These are phyloP conservation scores for Teleiodes luculella DNA, from an alignment of 2,888 invertebrate genomes.

Conservation along the genomic window DNA sequence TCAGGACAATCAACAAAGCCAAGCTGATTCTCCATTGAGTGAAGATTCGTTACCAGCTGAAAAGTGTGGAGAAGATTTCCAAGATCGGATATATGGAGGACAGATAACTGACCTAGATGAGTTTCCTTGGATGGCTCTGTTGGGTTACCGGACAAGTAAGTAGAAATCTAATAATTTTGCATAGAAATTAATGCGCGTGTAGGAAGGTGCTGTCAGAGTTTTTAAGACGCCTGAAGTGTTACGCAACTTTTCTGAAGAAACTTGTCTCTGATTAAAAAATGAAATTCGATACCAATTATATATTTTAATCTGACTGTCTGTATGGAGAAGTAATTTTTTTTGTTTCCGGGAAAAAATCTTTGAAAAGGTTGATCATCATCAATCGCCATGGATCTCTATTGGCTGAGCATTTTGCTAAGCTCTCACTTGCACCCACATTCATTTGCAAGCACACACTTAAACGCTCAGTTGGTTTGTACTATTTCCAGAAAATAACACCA, in stretches of 20 bases:
- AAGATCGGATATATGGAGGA: constrained; percentile 81
- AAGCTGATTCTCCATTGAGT: constrained; percentile 28
- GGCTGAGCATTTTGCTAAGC: too few relatives aligned
- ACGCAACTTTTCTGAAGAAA: too few relatives aligned
- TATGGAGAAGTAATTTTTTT: too few relatives aligned
- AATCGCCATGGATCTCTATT: too few relatives aligned
- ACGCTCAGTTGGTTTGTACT: too few relatives aligned
- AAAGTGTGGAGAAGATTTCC: constrained; percentile 76
- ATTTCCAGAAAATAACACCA: constrained; percentile 37
- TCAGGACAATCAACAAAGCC: background rate
- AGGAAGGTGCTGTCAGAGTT: background rate
- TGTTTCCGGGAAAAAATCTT: too few relatives aligned
- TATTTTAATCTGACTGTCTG: too few relatives aligned
- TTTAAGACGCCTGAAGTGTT: too few relatives aligned
- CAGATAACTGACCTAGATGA: constrained; percentile 80
- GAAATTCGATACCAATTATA: background rate
- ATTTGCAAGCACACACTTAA: too few relatives aligned
- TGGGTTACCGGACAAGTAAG: constrained; percentile 78
- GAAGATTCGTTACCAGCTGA: constrained; percentile 56
- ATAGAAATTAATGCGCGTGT: background rate
- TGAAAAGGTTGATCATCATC: too few relatives aligned
- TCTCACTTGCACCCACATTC: too few relatives aligned
- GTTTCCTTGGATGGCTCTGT: constrained; percentile 81
- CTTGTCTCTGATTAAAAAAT: too few relatives aligned
- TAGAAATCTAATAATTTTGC: constrained; percentile 15